Evolutionary conservation across 2,888 invertebrate species (phyloP), one percentile per base, ranked within the genome.

Genomic region (Cremastinae sp.): DNA sequence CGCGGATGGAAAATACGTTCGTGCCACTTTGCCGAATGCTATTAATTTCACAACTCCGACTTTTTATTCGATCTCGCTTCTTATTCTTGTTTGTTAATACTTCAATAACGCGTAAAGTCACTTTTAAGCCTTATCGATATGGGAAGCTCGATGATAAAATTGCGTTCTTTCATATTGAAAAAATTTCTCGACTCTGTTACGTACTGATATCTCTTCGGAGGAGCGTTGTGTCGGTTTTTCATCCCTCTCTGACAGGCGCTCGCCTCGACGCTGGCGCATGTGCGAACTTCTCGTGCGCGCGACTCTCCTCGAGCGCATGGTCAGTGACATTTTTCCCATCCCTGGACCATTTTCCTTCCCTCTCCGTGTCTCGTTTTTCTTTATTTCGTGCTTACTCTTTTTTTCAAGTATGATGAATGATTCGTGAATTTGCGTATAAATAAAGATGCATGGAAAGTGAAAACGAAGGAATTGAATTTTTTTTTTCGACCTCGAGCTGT

Each of bases 151-250:
- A 41, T 18, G 41, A 61, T 61, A 49, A 51, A 66, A 68, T 28
- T 39, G 45, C 18, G 62, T 72, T 72, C 49, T 71, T 71, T 66
- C 65, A 66, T 71, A 56, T 66, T 66, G 55, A 55, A 37, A 66
- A 65, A 66, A n/a, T n/a, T 55, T 61, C 62, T 49, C 51, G 55
- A 58, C 59, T 64, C 43, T 64, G 35, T 58, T 51, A 58, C 61
- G 55, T 51, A 56, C 75, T 68, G 51, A 49, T 49, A 45, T 65
- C 35, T 28, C 45, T 55, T 20, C 18, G 56, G 45, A 55, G 59
- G 58, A 56, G 55, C 18, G 35, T 55, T 20, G 72, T 58, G 65
- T 65, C 64, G 64, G 58, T 65, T 55, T 65, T 71, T 64, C 55
- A 39, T 55, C 64, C 43, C 70, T 41, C 43, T 28, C 43, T 43